Evolutionary conservation across 1,140 invertebrate genomes (phyloP), one percentile per base, ranked within the genome.

Genomic region (Drosophila oshimai): DNA sequence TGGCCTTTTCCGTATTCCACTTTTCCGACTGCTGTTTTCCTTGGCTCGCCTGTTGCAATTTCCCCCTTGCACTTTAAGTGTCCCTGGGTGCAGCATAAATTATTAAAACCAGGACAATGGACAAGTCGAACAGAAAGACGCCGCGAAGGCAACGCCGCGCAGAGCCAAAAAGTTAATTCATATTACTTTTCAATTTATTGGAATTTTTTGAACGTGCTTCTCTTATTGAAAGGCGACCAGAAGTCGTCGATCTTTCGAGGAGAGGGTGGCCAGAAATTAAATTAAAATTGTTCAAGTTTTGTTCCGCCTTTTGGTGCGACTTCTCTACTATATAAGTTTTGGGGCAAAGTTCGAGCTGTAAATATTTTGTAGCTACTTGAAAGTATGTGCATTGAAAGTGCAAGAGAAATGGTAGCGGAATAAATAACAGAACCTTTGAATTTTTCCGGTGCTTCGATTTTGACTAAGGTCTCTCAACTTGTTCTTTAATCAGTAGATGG

Each of bases 101-200:
- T 87, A 87, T 86, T 68, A 80, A 80, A 61, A 67, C 71, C 71
- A 65, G 80, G 57, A 84, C 80, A 84, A 83, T 71, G 55, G 42
- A 44, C 22, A 41, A 24, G 22, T 3, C 45, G 31, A 61, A 26
- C 36, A 26, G 13, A 2, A 53, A 31, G 12, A 22, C 7, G 55
- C 26, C 10, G 41, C 15, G 9, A 28, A 22, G 28, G 28, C 26
- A 28, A 37, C 36, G 49, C 33, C 50, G 49, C 22, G 37, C 46
- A 41, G 55, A 62, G 65, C 53, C 70, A 86, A 86, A 86, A 86
- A 87, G 80, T 86, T 86, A 86, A 86, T 86, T 86, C 81, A 86
- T 86, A 86, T 86, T 80, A 74, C 81, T 80, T 80, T 86, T 86
- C 81, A 86, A 86, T 86, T 87, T 86, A 86, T 86, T 87, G 80